phyloP scores from a whole-genome alignment of 1,140 invertebrate genomes.

The Tenebrio molitor region DNA sequence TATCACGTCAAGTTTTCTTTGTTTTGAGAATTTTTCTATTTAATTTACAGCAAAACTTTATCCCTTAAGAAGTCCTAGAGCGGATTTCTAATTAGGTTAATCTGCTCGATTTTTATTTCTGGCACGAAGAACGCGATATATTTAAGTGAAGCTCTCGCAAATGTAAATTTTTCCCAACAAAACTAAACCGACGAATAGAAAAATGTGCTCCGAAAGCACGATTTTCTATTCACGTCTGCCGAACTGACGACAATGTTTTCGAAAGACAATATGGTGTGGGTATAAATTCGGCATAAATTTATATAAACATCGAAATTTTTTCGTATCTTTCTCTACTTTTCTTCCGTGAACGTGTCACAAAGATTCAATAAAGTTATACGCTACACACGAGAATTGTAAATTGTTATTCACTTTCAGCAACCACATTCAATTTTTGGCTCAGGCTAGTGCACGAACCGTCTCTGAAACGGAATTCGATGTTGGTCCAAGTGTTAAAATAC shows the following conservation, averaged over 20 bases:
- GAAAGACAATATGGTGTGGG: not conserved
- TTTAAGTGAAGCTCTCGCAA: not conserved
- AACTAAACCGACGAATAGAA: not conserved
- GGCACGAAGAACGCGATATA: not conserved
- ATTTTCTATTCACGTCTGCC: not conserved
- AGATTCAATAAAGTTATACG: not conserved
- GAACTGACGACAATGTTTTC: not conserved
- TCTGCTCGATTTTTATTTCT: not conserved
- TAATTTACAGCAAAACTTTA: not conserved
- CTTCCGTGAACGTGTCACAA: not conserved
- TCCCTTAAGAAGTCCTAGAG: not conserved
- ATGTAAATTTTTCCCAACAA: not conserved
- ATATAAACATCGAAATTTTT: not conserved
- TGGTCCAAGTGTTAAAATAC: too few relatives aligned
- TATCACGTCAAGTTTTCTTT: too few relatives aligned
- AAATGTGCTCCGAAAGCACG: not conserved
- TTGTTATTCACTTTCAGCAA: too few relatives aligned
- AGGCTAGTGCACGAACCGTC: too few relatives aligned
- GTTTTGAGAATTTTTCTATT: not conserved
- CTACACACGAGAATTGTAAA: not conserved
- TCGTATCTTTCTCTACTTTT: not conserved
- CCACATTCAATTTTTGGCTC: too few relatives aligned
- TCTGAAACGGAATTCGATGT: too few relatives aligned
- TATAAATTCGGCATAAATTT: constrained; percentile 6
- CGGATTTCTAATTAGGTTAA: not conserved